A percentile compares a stretch with the other conserved stretches of the same genome.
Evolutionary conservation across 1,140 invertebrate species (phyloP).

Genomic region (Alviniconcha marisindica): DNA sequence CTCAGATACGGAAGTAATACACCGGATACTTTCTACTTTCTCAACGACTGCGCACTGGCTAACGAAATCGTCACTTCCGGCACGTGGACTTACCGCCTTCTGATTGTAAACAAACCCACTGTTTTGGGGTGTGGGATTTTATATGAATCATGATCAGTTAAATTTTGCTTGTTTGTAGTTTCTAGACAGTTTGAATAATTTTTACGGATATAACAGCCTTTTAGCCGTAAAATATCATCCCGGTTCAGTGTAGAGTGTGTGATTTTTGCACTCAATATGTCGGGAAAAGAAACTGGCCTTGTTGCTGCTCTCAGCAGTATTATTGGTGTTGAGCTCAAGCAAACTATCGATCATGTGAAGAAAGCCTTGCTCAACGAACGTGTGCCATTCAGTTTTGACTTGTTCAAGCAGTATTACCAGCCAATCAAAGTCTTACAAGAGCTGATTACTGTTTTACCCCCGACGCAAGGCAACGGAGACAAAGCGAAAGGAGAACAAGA

Average conservation of each 20-base stretch:
- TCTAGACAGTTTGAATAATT: not conserved
- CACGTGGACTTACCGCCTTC: not conserved
- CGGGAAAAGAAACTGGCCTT: not conserved
- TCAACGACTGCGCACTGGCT: not conserved
- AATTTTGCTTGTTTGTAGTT: not conserved
- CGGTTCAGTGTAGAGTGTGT: not conserved
- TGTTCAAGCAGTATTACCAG: constrained; percentile 18
- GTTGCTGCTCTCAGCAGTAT: not conserved
- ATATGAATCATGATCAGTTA: not conserved
- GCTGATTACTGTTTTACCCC: not conserved
- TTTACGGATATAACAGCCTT: not conserved
- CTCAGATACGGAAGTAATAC: not conserved
- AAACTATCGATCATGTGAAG: constrained; percentile 5
- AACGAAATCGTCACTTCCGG: not conserved
- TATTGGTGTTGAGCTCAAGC: constrained; percentile 18
- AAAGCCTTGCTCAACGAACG: not conserved
- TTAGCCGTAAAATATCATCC: not conserved
- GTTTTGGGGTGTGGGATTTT: not conserved
- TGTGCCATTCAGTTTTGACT: not conserved
- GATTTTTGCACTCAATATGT: not conserved
- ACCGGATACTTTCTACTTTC: constrained; percentile 1
- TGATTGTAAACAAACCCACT: too few relatives aligned
- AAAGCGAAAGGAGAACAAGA: not conserved
- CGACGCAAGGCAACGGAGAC: not conserved
- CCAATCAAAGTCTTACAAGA: not conserved